A percentile compares a stretch with the other conserved stretches of the same genome.
phyloP scores from a whole-genome alignment of 1,140 invertebrate species.

The Watersipora subatra region DNA sequence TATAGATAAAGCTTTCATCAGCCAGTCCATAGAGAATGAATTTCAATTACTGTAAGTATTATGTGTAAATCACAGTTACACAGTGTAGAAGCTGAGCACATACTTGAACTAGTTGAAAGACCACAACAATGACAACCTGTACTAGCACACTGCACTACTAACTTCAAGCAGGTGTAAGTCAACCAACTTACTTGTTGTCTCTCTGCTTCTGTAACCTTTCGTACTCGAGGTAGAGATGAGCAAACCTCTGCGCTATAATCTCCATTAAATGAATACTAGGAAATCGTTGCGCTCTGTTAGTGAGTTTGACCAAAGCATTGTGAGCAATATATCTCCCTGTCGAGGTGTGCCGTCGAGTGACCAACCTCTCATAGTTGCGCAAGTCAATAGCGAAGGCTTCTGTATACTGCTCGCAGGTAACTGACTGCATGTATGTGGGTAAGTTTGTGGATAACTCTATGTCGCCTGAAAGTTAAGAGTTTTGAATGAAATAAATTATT shows the following conservation, averaged over 20 bases:
- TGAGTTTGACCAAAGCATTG: not conserved
- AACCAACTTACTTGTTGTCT: not conserved
- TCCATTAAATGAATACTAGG: not conserved
- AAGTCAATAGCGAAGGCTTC: constrained; percentile 28
- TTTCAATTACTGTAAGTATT: too few relatives aligned
- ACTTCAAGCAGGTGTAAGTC: not conserved
- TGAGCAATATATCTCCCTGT: not conserved
- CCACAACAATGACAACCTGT: not conserved
- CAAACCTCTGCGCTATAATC: not conserved
- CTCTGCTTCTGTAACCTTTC: not conserved
- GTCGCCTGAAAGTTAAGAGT: constrained; percentile 15
- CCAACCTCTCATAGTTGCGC: constrained; percentile 32
- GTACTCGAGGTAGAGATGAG: too few relatives aligned
- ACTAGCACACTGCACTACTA: not conserved
- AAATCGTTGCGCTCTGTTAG: not conserved
- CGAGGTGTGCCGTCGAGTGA: constrained; percentile 23
- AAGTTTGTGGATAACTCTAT: constrained; percentile 24
- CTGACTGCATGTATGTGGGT: constrained; percentile 26
- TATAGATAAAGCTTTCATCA: too few relatives aligned
- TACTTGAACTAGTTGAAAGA: not conserved
- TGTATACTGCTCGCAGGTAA: constrained; percentile 26
- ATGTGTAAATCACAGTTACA: too few relatives aligned
- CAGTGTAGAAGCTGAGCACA: not conserved
- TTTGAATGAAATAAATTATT: not conserved
- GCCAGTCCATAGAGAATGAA: too few relatives aligned